Base-by-base conservation (phyloP, 2,888 invertebrate species). In the Amphiduros pacificus region DNA sequence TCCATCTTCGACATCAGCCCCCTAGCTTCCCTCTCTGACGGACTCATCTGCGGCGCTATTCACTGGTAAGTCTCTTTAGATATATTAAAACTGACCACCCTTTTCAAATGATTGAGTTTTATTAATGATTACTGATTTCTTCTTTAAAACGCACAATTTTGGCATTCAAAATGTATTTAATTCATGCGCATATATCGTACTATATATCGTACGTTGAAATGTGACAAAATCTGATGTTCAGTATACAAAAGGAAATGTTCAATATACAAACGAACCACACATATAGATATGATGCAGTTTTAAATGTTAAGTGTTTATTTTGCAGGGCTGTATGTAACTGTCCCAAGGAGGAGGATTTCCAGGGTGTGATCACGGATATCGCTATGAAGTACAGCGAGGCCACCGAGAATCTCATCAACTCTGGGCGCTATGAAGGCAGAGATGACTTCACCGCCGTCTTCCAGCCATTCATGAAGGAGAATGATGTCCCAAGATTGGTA, bases 391-490 rank as follows among this genome's bases (percentile, higher is more conserved):
- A 77, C 66, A 75, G 75, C 55, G 29, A 61, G 14, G 20, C 22
- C 4, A 56, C 72, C 1, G 26, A 55, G 1, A 69, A 74, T 28
- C 64, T 79, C 11, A 70, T 76, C 4, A 28, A 53, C 11, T 69
- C 73, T 1, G 77, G 77, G 1, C 60, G 73, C 28, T 80, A 78
- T 60, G 79, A 79, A 60, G 71, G 67, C 9, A 65, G 66, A 50
- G 75, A 77, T 32, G 77, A 78, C 63, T 79, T 79, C 63, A 76
- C 79, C 20, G 78, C 78, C 2, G 76, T 80, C 9, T 56, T 72
- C 24, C 80, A 79, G 64, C 79, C 79, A 2, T 77, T 78, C 69
- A 73, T 75, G 29, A 64, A 66, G 27, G 63, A 76, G n/a, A 74
- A 40, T n/a, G 27, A 48, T 14, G 41, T 44, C 2, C 56, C 56